A percentile compares a stretch with the other conserved stretches of the same genome.
Conservation (phyloP, 2,888 invertebrate species). For the Drosophila quinaria region DNA sequence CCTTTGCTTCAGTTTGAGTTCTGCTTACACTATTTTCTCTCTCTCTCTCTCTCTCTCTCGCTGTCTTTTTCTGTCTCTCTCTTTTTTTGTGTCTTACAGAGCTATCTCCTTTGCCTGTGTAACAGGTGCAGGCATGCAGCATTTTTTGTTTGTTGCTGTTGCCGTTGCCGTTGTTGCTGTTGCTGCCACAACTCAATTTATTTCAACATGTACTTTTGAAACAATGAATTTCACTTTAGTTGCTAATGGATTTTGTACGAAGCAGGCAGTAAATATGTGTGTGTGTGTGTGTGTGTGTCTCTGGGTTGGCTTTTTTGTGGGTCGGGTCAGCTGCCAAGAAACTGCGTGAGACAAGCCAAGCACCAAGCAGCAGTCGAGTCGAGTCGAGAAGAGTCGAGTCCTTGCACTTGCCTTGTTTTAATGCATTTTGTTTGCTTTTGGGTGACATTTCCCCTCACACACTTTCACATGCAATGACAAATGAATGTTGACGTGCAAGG, state of each 20-base stretch:
- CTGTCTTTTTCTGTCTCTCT: neutral
- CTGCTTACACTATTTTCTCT: neutral
- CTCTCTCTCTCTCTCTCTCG: conserved; percentile 3
- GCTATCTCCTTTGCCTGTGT: conserved; percentile 59
- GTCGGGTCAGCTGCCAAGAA: conserved; percentile 75
- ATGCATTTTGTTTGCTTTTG: conserved; percentile 77
- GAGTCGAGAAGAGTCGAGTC: conserved; percentile 11
- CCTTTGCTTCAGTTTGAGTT: conserved; percentile 23
- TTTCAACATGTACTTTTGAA: conserved; percentile 83
- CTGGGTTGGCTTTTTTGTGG: conserved; percentile 41
- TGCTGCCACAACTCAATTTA: conserved; percentile 82
- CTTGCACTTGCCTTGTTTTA: conserved; percentile 55
- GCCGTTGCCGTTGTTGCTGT: conserved; percentile 16
- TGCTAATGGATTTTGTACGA: conserved; percentile 80
- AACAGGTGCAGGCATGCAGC: conserved; percentile 72
- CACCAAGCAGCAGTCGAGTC: conserved; percentile 39
- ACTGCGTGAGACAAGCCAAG: conserved; percentile 58
- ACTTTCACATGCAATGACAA: conserved; percentile 64
- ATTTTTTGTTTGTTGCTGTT: conserved; percentile 15
- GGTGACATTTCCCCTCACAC: conserved; percentile 36
- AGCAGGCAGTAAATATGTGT: conserved; percentile 48
- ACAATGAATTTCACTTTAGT: conserved; percentile 83
- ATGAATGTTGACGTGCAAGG: conserved; percentile 73
- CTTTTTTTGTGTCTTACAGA: conserved; percentile 3
- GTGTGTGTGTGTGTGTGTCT: conserved; percentile 10